phyloP scores from a whole-genome alignment of 2,888 invertebrate genomes.

The Pristionchus fissidentatus region DNA sequence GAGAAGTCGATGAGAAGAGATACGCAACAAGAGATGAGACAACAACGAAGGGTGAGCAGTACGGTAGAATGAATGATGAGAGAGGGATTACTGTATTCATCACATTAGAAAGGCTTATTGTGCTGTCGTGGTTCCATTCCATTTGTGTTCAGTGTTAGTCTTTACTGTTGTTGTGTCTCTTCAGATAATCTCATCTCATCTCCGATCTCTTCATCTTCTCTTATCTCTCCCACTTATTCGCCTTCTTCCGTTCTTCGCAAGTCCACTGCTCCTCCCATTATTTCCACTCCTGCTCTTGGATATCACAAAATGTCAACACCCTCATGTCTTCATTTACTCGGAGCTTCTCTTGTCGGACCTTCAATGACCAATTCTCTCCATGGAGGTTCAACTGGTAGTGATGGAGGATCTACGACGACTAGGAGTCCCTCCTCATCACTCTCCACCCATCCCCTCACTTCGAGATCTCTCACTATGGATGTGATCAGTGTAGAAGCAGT shows the following conservation, averaged over 20 bases:
- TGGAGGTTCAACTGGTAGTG: neutral
- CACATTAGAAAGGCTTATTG: neutral
- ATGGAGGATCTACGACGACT: neutral
- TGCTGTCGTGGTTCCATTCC: neutral
- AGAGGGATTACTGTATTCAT: neutral
- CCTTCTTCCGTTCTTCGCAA: neutral
- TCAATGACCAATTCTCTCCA: neutral
- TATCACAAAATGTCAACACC: conserved; percentile 20
- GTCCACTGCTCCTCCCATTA: neutral
- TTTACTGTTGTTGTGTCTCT: neutral
- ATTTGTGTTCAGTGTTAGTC: neutral
- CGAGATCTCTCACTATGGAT: conserved; percentile 34
- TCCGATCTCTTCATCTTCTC: neutral
- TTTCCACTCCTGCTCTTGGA: neutral
- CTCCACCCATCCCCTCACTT: neutral
- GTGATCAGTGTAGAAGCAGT: conserved; percentile 35
- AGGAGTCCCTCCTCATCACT: neutral
- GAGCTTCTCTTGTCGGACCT: neutral
- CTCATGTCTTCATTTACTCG: neutral
- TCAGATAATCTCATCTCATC: neutral
- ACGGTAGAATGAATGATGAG: neutral
- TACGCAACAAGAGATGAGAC: neutral
- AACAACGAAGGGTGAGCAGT: neutral
- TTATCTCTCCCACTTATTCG: neutral
- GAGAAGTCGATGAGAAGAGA: neutral